These are phyloP conservation scores for Nyctalus aviator DNA, from an alignment of 2,797 vertebrate species.

Conservation along the genomic window DNA sequence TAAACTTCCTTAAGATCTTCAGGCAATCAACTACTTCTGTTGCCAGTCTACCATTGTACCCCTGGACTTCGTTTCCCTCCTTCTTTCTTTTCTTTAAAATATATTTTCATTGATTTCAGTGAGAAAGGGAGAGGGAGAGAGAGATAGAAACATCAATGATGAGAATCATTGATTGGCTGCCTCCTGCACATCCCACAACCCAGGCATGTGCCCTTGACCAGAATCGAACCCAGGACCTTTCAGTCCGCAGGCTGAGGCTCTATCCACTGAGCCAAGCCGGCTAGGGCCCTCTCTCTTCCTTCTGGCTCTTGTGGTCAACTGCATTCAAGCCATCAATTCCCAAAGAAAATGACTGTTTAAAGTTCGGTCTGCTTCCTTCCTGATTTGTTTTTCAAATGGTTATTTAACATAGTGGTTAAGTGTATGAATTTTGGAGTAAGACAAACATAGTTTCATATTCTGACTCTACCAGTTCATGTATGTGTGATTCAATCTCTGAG, in stretches of 20 bases:
- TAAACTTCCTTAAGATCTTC: background rate
- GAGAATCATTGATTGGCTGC: too few relatives aligned
- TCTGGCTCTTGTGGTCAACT: background rate
- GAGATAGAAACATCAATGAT: too few relatives aligned
- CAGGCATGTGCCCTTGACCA: too few relatives aligned
- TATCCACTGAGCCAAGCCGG: too few relatives aligned
- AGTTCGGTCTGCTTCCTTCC: constrained; percentile 11
- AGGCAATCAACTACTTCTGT: background rate
- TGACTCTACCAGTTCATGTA: constrained; percentile 3
- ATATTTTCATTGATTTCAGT: too few relatives aligned
- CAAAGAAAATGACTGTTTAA: constrained; percentile 35
- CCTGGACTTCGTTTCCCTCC: background rate
- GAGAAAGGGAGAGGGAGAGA: too few relatives aligned
- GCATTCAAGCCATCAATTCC: constrained; percentile 3
- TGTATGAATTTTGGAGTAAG: constrained; percentile 34
- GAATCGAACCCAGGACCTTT: too few relatives aligned
- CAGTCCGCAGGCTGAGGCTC: too few relatives aligned
- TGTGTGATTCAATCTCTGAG: constrained; percentile 27
- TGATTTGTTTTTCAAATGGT: constrained; percentile 33
- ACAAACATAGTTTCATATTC: constrained; percentile 41
- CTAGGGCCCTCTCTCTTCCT: background rate
- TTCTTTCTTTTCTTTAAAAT: too few relatives aligned
- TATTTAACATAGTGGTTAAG: constrained; percentile 5
- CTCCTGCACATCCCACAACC: too few relatives aligned
- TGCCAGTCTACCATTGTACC: background rate